A percentile compares a stretch with the other conserved stretches of the same genome.
These are phyloP conservation scores for Corythaixoides concolor DNA, from an alignment of 2,113 vertebrate species.

Conservation along the genomic window DNA sequence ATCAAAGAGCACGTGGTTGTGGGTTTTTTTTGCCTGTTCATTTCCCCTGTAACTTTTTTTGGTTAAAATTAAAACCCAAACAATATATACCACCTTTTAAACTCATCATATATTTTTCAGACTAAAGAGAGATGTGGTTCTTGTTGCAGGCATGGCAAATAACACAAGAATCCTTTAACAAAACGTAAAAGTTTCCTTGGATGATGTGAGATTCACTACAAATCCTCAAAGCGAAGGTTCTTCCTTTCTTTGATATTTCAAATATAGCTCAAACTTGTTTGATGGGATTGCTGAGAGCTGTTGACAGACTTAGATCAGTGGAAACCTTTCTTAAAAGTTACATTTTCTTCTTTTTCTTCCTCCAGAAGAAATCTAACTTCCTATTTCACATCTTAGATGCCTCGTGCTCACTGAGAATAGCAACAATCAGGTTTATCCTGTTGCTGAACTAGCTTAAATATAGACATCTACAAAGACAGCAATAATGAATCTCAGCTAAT, in stretches of 20 bases:
- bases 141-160: background rate
- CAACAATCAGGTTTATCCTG: background rate
- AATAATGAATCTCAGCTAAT: slow-evolving; percentile 49
- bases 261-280: background rate
- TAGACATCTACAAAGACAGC: background rate
- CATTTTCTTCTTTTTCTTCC: background rate
- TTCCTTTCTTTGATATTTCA: background rate
- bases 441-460: slow-evolving; percentile 11
- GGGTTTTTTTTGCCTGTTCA: background rate
- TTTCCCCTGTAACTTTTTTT: background rate
- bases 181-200: background rate
- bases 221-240: background rate
- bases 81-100: background rate
- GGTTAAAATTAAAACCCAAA: background rate
- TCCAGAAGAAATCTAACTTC: background rate
- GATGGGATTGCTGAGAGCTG: background rate
- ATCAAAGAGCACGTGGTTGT: background rate
- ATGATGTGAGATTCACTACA: background rate
- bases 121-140: background rate
- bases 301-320: background rate
- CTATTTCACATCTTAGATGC: background rate
- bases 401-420: background rate
- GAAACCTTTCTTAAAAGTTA: background rate
- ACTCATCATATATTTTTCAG: background rate
- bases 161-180: background rate